Conservation (phyloP, 2,113 vertebrate species). For the Porphyrio hochstetteri region DNA sequence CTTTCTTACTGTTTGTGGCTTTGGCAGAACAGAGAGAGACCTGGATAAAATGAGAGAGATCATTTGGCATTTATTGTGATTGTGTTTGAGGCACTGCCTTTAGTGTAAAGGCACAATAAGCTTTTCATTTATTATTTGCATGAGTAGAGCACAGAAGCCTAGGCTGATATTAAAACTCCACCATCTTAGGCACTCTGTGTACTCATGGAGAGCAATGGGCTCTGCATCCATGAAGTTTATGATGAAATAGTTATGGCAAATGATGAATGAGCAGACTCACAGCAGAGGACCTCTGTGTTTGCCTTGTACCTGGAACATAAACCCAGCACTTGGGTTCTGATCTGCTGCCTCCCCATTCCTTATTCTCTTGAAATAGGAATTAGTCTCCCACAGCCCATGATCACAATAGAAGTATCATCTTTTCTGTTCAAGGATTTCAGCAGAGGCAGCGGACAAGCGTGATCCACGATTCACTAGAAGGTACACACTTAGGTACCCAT, state of each 20-base stretch:
- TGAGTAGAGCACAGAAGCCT: not conserved
- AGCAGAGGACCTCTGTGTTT: not conserved
- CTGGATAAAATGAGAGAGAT: slow-evolving; percentile 9
- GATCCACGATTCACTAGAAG: not conserved
- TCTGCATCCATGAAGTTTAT: not conserved
- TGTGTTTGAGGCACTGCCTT: not conserved
- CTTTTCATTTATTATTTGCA: slow-evolving; percentile 37
- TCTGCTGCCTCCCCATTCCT: not conserved
- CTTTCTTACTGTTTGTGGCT: slow-evolving; percentile 30
- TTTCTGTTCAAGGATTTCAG: not conserved
- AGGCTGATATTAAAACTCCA: not conserved
- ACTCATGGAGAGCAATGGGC: not conserved
- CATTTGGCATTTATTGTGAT: not conserved
- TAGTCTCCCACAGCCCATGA: not conserved
- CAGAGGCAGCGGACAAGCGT: not conserved
- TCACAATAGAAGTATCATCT: not conserved
- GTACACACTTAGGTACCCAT: rapidly evolving
- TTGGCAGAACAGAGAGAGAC: slow-evolving; percentile 39
- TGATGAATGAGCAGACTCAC: not conserved
- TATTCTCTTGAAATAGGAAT: not conserved
- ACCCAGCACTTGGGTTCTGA: not conserved
- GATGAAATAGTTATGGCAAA: not conserved
- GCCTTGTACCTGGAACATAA: not conserved
- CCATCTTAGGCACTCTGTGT: not conserved
- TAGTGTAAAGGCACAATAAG: not conserved